Conservation (phyloP, 2,888 invertebrate species). For the Philereme vetulata region DNA sequence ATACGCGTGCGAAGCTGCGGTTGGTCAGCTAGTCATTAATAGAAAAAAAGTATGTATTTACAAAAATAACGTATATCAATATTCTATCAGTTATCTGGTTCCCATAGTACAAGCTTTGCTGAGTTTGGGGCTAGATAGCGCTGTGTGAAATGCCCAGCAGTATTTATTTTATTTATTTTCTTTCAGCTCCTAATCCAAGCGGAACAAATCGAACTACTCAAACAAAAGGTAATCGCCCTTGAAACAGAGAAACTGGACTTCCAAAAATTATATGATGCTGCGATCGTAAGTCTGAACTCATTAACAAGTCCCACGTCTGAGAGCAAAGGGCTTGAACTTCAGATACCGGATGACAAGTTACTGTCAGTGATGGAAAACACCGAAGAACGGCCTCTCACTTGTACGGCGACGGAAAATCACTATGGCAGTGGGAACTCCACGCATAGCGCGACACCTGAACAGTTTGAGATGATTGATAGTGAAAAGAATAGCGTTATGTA, state of each 20-base stretch:
- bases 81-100: too few species aligned
- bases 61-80: too few species aligned
- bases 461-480: constrained; percentile 85
- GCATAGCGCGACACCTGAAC: constrained; percentile 84
- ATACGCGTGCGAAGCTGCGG: too few species aligned
- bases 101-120: too few species aligned
- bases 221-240: constrained; percentile 79
- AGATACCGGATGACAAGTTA: constrained; percentile 64
- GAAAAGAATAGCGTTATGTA: constrained; percentile 74
- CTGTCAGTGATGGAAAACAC: constrained; percentile 41
- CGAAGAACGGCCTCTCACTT: constrained; percentile 66
- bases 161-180: not conserved
- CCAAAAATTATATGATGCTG: constrained; percentile 80
- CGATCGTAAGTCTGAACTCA: constrained; percentile 76
- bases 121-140: too few species aligned
- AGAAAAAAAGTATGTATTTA: too few species aligned
- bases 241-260: constrained; percentile 84
- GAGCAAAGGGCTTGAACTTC: constrained; percentile 61
- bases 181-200: constrained; percentile 76
- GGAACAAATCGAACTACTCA: constrained; percentile 82
- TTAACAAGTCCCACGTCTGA: constrained; percentile 74
- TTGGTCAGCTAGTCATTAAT: too few species aligned
- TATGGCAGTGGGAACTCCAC: constrained; percentile 79
- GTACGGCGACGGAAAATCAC: constrained; percentile 75
- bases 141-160: too few species aligned